These are phyloP conservation scores for Automeris io DNA, from an alignment of 2,888 invertebrate genomes.

Conservation along the genomic window DNA sequence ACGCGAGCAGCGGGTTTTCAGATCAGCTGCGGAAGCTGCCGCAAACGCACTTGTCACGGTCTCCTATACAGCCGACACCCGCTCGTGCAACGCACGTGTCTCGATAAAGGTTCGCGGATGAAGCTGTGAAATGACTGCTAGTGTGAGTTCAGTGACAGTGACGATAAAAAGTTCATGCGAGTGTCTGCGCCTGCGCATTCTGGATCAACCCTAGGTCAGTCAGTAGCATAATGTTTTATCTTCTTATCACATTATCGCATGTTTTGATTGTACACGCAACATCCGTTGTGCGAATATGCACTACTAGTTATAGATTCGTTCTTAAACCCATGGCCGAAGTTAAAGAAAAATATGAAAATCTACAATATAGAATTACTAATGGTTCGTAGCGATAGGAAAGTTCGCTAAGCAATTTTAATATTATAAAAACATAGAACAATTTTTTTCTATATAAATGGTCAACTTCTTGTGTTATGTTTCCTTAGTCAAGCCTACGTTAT, in stretches of 20 bases:
- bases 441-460: too few species aligned
- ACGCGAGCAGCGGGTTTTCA: slow-evolving; percentile 32
- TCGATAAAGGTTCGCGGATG: slow-evolving; percentile 21
- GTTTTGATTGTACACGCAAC: slow-evolving; percentile 51
- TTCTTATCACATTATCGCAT: slow-evolving; percentile 48
- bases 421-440: too few species aligned
- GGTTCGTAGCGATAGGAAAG: too few species aligned
- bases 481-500: too few species aligned
- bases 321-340: too few species aligned
- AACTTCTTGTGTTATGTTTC: too few species aligned
- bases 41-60: slow-evolving; percentile 55
- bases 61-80: slow-evolving; percentile 16
- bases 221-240: slow-evolving; percentile 52
- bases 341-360: too few species aligned
- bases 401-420: too few species aligned
- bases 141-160: slow-evolving; percentile 62
- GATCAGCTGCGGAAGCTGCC: slow-evolving; percentile 67
- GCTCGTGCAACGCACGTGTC: slow-evolving; percentile 21
- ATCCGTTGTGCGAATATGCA: slow-evolving; percentile 48
- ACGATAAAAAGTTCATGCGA: slow-evolving; percentile 26
- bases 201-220: slow-evolving; percentile 63
- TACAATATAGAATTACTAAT: too few species aligned
- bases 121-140: slow-evolving; percentile 44
- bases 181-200: slow-evolving; percentile 39
- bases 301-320: slow-evolving; percentile 12